Conservation (phyloP, 2,113 vertebrate genomes). For the Daboia siamensis region DNA sequence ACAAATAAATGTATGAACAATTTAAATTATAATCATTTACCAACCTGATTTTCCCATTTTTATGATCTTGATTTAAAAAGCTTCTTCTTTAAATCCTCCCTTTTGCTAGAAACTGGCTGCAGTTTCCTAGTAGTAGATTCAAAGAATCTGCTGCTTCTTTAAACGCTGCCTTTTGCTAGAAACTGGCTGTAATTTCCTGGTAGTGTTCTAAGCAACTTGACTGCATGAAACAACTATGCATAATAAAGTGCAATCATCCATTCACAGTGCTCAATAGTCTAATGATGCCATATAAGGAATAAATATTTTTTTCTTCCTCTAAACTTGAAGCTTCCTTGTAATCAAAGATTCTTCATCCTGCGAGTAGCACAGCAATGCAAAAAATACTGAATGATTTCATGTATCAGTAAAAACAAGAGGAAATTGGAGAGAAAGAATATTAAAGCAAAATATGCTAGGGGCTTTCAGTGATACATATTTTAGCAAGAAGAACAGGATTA, state of each 20-base stretch:
- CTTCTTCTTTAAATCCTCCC: neutral
- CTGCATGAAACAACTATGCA: constrained; percentile 5
- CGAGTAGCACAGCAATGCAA: constrained; percentile 48
- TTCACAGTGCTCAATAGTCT: constrained; percentile 41
- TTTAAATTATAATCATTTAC: constrained; percentile 17
- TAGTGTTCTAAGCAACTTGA: constrained; percentile 29
- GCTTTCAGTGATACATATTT: neutral
- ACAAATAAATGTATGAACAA: neutral
- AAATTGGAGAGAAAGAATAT: neutral
- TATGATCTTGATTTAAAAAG: neutral
- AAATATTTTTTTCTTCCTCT: constrained; percentile 15
- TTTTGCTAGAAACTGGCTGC: neutral
- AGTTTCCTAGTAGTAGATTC: constrained; percentile 23
- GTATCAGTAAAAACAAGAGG: constrained; percentile 48
- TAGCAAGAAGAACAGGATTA: neutral
- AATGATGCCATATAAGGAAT: constrained; percentile 67
- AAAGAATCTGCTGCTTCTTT: neutral
- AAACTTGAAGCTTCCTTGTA: constrained; percentile 46
- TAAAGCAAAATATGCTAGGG: neutral
- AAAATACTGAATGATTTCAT: constrained; percentile 46
- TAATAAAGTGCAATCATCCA: constrained; percentile 38
- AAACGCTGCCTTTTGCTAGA: neutral
- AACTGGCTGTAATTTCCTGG: neutral
- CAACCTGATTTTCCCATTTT: constrained; percentile 68
- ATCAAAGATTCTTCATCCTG: constrained; percentile 54